phyloP scores from a whole-genome alignment of 2,888 invertebrate genomes.

The Helicoverpa assulta region DNA sequence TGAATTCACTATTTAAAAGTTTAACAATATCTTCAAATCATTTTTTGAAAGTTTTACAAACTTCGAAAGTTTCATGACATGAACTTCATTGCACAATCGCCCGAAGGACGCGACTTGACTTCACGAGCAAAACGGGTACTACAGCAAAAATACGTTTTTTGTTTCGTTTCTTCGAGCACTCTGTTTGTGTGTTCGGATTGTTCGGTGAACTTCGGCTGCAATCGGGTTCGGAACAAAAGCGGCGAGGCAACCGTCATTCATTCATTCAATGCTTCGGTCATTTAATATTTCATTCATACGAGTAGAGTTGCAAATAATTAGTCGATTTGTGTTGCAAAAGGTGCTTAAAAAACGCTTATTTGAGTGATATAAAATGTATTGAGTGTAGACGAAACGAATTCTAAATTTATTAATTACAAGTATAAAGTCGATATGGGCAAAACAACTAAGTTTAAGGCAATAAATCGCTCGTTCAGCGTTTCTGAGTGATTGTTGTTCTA shows the following conservation, averaged over 20 bases:
- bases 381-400: too few species aligned
- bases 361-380: not conserved
- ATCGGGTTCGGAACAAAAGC: constrained; percentile 15
- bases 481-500: too few species aligned
- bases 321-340: not conserved
- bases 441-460: not conserved
- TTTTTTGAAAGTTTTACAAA: constrained; percentile 52
- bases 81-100: constrained; percentile 80
- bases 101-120: constrained; percentile 75
- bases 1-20: constrained; percentile 9
- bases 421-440: not conserved
- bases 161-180: constrained; percentile 46
- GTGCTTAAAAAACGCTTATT: not conserved
- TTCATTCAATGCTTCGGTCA: not conserved
- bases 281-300: not conserved
- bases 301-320: not conserved
- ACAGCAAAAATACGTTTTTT: constrained; percentile 48
- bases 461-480: not conserved
- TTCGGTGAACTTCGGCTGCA: constrained; percentile 41
- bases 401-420: too few species aligned
- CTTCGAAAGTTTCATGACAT: constrained; percentile 73
- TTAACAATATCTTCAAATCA: not conserved
- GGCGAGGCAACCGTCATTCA: not conserved
- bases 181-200: constrained; percentile 3
- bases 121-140: constrained; percentile 56